phyloP scores from a whole-genome alignment of 2,113 vertebrate species.

The Cryptotis parvus region DNA sequence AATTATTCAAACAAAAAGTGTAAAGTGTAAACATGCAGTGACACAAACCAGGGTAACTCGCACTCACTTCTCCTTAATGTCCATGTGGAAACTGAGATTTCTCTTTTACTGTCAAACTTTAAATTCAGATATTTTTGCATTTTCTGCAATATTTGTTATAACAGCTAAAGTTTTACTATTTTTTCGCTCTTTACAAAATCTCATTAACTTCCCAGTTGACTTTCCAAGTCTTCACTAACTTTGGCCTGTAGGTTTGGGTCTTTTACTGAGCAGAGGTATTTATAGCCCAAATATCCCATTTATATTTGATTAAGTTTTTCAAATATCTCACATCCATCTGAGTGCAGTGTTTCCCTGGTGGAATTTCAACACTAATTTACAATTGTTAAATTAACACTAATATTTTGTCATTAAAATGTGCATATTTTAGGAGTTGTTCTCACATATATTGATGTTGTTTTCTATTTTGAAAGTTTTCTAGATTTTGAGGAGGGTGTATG shows the following conservation, averaged over 20 bases:
- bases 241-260: neutral
- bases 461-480: neutral
- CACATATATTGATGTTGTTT: neutral
- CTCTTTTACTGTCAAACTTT: slow-evolving; percentile 5
- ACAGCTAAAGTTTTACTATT: neutral
- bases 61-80: neutral
- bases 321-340: neutral
- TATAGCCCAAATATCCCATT: neutral
- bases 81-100: neutral
- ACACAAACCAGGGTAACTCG: neutral
- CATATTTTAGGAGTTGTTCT: neutral
- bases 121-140: neutral
- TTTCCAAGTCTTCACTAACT: neutral
- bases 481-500: neutral
- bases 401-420: neutral
- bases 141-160: neutral
- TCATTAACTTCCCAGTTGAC: neutral
- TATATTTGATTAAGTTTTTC: neutral
- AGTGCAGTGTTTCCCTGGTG: neutral
- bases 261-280: neutral
- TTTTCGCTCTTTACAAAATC: neutral
- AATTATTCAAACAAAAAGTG: neutral
- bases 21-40: neutral
- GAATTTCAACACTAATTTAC: neutral
- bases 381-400: neutral